Conservation (phyloP, 2,113 vertebrate genomes). For the Salminus brasiliensis region DNA sequence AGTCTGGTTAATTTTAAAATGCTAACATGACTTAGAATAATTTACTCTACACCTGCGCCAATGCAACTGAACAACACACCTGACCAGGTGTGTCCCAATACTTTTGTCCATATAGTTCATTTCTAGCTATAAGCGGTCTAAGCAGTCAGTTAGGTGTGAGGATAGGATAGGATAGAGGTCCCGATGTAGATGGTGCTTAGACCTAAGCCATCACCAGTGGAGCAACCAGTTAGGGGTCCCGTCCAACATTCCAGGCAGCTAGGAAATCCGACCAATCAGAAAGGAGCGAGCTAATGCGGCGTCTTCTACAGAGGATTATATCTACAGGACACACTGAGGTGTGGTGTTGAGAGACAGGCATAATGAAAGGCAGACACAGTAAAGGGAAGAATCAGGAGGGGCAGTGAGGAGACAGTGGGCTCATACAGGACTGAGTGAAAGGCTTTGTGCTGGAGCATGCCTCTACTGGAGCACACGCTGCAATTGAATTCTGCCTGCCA, state of each 20-base stretch:
- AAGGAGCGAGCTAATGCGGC: neutral
- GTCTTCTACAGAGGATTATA: neutral
- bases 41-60: too few species aligned
- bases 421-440: constrained; percentile 4
- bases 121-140: too few species aligned
- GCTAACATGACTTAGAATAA: too few species aligned
- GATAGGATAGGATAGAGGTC: too few species aligned
- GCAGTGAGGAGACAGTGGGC: constrained; percentile 11
- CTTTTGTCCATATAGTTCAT: too few species aligned
- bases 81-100: too few species aligned
- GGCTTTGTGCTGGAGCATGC: constrained; percentile 8
- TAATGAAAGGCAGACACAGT: neutral
- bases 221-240: too few species aligned
- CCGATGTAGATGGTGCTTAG: too few species aligned
- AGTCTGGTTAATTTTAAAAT: too few species aligned
- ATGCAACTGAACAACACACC: too few species aligned
- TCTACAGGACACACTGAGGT: neutral
- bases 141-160: too few species aligned
- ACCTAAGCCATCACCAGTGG: too few species aligned
- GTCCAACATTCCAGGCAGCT: neutral
- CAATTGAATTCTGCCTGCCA: neutral
- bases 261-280: neutral
- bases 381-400: neutral
- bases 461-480: constrained; percentile 13
- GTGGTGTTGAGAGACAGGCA: neutral